Evolutionary conservation across 2,113 vertebrate species (phyloP), one percentile per base, ranked within the genome.

Genomic region (Microcebus griseorufus): DNA sequence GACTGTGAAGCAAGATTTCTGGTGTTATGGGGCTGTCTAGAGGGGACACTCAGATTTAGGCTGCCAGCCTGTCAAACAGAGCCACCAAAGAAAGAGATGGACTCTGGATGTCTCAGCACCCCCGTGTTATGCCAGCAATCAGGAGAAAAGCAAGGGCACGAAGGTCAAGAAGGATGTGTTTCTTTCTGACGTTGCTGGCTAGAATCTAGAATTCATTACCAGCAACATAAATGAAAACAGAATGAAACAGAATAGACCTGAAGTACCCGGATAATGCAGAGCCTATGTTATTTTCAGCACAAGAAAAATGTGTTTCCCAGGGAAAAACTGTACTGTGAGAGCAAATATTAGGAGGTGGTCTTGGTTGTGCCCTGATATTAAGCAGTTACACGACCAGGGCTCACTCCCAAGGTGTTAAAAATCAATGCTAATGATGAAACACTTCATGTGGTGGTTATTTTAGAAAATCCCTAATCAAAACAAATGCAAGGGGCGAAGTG

Each of bases 381-480:
- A 98, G 95, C 94, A 98, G 94, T 90, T 65, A 62, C 85, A 60
- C 3, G 3, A 53, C 83, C 1, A 34, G 67, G 88, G 60, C 89
- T 18, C 0, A 48, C 65, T 98, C 98, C 97, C 90, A 73, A 92
- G 93, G 95, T 97, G 94, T 92, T 98, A 96, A 97, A 98, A 98
- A 98, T 98, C 96, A 96, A 96, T 97, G 94, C 88, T 97, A 95
- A 98, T 93, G 94, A 97, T 83, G 94, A 94, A 94, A 95, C 96
- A 73, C 95, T 99, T 98, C 14, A 53, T 88, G 97, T 88, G 79
- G 95, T 96, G 97, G 48, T 98, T 98, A 94, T 98, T 98, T 97
- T 97, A 98, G 95, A 98, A 98, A 98, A 98, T 98, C 97, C 97
- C 96, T 88, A 97, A 97, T 98, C 98, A 98, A 98, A 99, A 98